phyloP scores from a whole-genome alignment of 2,113 vertebrate genomes.

The Hydrochoerus hydrochaeris region DNA sequence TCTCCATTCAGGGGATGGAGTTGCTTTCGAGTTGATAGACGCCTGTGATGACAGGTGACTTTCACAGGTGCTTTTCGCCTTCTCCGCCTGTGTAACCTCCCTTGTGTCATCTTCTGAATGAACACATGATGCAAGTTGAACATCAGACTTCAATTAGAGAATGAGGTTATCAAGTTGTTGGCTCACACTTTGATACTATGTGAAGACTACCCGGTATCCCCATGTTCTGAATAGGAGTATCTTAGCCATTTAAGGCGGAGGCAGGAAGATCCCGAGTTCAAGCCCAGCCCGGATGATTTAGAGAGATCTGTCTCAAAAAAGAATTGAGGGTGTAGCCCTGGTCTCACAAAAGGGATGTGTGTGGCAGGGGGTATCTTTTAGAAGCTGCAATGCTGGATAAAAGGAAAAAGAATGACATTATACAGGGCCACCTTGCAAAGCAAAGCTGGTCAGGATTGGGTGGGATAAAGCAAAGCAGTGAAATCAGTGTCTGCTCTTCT shows the following conservation, averaged over 20 bases:
- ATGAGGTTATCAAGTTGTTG: neutral
- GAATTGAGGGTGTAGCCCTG: neutral
- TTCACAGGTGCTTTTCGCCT: neutral
- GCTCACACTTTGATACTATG: neutral
- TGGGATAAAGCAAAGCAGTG: neutral
- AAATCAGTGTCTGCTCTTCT: neutral
- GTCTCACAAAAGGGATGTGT: neutral
- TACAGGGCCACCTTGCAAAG: neutral
- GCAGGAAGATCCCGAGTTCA: neutral
- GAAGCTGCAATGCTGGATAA: neutral
- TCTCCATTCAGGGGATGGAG: neutral
- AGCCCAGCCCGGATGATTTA: neutral
- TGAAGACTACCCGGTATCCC: neutral
- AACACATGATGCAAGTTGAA: neutral
- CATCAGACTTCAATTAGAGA: neutral
- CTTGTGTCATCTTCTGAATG: neutral
- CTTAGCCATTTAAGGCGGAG: neutral
- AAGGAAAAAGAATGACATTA: neutral
- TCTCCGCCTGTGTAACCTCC: neutral
- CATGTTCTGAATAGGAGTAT: neutral
- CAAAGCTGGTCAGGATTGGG: neutral
- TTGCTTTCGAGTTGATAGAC: neutral
- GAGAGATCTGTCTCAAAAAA: neutral
- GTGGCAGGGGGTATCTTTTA: neutral
- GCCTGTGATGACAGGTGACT: neutral